Evolutionary conservation across 2,797 vertebrate genomes (phyloP), one percentile per base, ranked within the genome.

Genomic region (Brachyalestes nurse): DNA sequence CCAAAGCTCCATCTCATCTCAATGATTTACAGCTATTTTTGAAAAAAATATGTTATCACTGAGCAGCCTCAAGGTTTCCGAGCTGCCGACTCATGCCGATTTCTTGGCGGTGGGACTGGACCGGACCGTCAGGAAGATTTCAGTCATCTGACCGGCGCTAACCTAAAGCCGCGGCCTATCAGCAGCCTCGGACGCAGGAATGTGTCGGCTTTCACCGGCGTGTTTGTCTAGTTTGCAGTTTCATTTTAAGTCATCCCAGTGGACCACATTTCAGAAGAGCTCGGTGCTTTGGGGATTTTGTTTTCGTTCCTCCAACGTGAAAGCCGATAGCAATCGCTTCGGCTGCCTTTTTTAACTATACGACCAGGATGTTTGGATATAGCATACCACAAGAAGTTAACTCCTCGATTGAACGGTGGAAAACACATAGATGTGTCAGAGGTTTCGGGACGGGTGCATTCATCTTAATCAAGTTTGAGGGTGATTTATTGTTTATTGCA

Each of bases 171-270:
- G 14, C 25, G 58, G 75, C 79, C 85, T 78, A 55, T 84, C 84
- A 84, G 81, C 74, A 40, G 45, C 38, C 69, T 64, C 5, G n/a
- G 82, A 83, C 70, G 49, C 66, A 79, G 82, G 84, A 84, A 86
- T 86, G 78, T 82, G 78, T 81, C 69, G 65, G 82, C 78, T 79
- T 83, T 61, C 66, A 81, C 75, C 0, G 34, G 47, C 12, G 23
- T 88, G 78, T 86, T 85, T 88, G 57, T 81, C 80, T 79, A 85
- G 85, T 79, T 85, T 86, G 82, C 81, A 34, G 74, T 86, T 87
- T 84, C 86, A 87, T 75, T 86, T 88, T 84, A 87, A 86, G 45
- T 77, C 67, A 19, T 84, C 86, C 83, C 76, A 1, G 4, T 47
- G 81, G 84, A 78, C 49, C 40, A 75, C 73, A 25, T 79, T 87